phyloP scores from a whole-genome alignment of 2,797 vertebrate species.

The Chelon labrosus region DNA sequence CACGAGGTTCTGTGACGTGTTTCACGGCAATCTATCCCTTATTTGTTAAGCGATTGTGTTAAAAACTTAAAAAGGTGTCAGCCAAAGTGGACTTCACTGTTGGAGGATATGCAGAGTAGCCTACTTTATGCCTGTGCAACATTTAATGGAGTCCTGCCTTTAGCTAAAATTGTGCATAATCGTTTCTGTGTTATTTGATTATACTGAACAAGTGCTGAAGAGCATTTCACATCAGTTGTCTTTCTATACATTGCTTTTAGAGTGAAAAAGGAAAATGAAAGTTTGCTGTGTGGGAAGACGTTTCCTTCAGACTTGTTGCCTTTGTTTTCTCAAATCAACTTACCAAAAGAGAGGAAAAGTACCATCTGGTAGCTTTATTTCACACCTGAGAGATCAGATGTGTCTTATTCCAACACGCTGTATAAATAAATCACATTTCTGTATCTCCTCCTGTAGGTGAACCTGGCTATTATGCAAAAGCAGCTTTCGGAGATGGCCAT shows the following conservation, averaged over 20 bases:
- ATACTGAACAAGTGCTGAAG: neutral
- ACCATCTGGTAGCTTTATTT: constrained; percentile 32
- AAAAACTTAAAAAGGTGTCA: no score
- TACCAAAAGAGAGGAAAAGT: constrained; percentile 9
- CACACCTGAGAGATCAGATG: constrained; percentile 40
- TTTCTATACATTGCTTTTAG: neutral
- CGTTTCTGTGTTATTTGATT: no score
- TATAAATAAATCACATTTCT: constrained; percentile 9
- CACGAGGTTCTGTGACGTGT: neutral
- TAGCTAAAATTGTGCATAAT: neutral
- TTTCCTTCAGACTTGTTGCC: constrained; percentile 3
- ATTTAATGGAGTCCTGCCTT: neutral
- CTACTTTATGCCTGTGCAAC: neutral
- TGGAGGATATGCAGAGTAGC: no score
- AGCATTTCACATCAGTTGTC: neutral
- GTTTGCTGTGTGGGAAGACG: constrained; percentile 11
- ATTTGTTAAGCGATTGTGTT: neutral
- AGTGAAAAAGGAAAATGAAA: constrained; percentile 4
- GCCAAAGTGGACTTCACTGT: neutral
- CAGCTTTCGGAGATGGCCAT: constrained; percentile 94
- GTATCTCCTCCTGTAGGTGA: constrained; percentile 77
- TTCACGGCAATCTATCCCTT: neutral
- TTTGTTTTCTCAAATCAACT: constrained; percentile 23
- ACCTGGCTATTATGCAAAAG: constrained; percentile 95
- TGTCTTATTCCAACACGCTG: constrained; percentile 1